Evolutionary conservation across 2,888 invertebrate species (phyloP), one percentile per base, ranked within the genome.

Genomic region (Aphidoletes aphidimyza): DNA sequence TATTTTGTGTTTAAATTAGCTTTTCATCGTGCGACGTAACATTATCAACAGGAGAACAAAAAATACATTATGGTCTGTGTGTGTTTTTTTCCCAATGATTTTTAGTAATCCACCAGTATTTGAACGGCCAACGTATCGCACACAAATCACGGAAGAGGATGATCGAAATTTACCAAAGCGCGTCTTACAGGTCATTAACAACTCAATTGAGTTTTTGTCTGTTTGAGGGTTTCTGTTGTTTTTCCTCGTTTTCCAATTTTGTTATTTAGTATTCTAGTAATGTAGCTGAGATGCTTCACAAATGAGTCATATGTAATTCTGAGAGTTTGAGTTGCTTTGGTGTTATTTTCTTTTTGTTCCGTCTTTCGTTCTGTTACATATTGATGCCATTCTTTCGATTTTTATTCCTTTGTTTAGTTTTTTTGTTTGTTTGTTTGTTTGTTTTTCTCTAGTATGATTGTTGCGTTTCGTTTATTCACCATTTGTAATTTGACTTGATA

Each of bases 81-180:
- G n/a, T n/a, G n/a, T n/a, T n/a, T n/a, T 47, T 47, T 47, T 17
- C 47, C 9, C 9, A 47, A 11, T 3, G 11, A 47, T 6, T 47
- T 30, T 69, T 69, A 69, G 69, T 92, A 98, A 98, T 92, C 96
- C 98, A 81, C 98, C 98, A 1, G 96, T 97, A 87, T 99, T 99
- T 91, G 97, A 97, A 91, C 92, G 97, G 87, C 97, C 97, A 84
- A 97, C 96, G 85, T 98, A 97, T 92, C 94, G 97, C 89, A 97
- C 97, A 84, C 97, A 97, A 91, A 97, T 98, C 91, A 97, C 97
- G 78, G 97, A 97, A 91, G 97, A 97, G 91, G 97, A 97, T 89
- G 97, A 97, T 92, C 93, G 97, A 88, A 97, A 96, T 91, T 93
- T 97, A 88, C 97, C 97, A 87, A 97, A 97, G 91, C 95, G 96